Conservation (phyloP, 1,140 invertebrate genomes). For the Bombus polaris region DNA sequence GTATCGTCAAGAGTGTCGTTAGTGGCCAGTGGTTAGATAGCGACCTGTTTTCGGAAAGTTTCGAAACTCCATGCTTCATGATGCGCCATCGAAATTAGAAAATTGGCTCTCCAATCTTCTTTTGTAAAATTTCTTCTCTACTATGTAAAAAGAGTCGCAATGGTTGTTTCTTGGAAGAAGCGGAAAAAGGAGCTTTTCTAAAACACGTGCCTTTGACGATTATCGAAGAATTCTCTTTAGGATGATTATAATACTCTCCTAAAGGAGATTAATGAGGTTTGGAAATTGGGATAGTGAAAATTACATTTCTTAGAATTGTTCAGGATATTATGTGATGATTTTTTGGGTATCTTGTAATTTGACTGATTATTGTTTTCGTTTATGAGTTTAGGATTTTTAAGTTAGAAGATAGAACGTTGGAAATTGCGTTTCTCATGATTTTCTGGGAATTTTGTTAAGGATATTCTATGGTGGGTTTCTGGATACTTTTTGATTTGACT, state of each 20-base stretch:
- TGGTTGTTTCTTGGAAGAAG: neutral
- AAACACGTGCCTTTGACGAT: neutral
- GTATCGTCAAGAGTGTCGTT: slow-evolving; percentile 9
- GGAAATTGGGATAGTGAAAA: neutral
- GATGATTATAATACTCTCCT: neutral
- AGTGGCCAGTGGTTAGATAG: slow-evolving; percentile 31
- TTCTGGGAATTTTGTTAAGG: too few relatives aligned
- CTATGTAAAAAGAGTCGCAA: neutral
- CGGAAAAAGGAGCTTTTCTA: too few relatives aligned
- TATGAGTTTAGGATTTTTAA: neutral
- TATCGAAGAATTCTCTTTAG: neutral
- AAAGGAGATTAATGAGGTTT: neutral
- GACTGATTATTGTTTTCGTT: neutral
- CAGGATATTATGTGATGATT: neutral
- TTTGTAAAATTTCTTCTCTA: neutral
- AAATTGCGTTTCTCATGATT: too few relatives aligned
- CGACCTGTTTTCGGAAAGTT: slow-evolving; percentile 9
- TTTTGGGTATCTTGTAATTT: neutral
- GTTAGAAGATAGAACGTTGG: too few relatives aligned
- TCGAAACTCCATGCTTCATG: slow-evolving; percentile 16
- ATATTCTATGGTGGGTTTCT: too few relatives aligned
- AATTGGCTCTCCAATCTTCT: neutral
- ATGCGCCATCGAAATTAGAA: neutral
- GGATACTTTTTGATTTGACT: too few relatives aligned
- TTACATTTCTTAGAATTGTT: neutral